Evolutionary conservation across 1,140 invertebrate genomes (phyloP).

Genomic region (Latrodectus geometricus): DNA sequence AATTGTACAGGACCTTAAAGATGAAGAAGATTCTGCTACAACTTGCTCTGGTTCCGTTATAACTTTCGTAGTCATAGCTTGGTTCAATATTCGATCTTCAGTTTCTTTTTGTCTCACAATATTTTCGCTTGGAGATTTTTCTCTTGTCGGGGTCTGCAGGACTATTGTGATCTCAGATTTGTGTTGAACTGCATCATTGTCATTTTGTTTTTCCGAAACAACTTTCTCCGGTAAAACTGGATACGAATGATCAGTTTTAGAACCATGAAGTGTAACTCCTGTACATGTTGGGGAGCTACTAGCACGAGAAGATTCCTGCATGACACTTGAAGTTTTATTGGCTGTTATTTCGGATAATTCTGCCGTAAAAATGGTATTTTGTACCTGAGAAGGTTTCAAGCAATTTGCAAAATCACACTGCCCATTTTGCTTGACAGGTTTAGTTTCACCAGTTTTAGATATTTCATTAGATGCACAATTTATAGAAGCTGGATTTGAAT

Average conservation of each 20-base stretch:
- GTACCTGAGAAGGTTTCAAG: constrained; percentile 43
- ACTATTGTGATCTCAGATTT: constrained; percentile 31
- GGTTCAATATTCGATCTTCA: background rate
- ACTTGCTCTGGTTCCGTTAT: background rate
- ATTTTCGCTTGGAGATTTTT: background rate
- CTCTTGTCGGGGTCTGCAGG: constrained; percentile 9
- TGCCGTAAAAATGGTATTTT: constrained; percentile 45
- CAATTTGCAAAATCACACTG: constrained; percentile 45
- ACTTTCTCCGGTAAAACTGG: background rate
- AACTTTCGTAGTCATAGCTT: background rate
- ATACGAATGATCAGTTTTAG: background rate
- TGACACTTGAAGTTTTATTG: background rate
- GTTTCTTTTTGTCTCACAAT: background rate
- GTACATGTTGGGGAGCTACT: constrained; percentile 14
- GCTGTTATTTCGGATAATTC: constrained; percentile 42
- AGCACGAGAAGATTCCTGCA: background rate
- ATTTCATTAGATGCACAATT: background rate
- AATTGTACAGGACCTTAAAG: no score
- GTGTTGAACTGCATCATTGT: background rate
- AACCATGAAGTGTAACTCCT: background rate
- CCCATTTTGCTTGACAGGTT: background rate
- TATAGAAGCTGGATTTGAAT: background rate
- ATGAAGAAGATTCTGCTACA: background rate
- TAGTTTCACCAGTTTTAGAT: background rate
- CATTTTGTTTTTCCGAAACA: background rate